phyloP scores from a whole-genome alignment of 2,113 vertebrate genomes.

The Mesembrinibis cayennensis region DNA sequence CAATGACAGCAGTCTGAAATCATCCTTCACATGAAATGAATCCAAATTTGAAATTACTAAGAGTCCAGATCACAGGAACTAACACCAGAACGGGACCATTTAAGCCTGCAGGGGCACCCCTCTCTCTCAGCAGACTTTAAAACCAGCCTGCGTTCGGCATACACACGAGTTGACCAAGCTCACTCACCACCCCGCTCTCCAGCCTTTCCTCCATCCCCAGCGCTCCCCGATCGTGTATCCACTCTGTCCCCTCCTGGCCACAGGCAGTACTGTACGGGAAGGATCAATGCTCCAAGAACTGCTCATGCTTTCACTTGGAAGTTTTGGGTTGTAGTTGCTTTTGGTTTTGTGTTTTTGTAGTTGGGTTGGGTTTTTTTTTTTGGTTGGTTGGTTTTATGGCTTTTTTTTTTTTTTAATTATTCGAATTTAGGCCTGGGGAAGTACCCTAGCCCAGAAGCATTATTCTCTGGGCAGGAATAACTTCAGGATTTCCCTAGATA shows the following conservation, averaged over 20 bases:
- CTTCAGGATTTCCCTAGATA: background rate
- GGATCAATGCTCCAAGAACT: background rate
- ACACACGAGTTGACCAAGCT: no score
- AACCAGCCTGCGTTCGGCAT: background rate
- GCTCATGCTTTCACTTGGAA: background rate
- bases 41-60: fast-evolving
- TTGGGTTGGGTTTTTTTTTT: background rate
- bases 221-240: fast-evolving
- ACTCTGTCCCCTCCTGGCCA: background rate
- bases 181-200: background rate
- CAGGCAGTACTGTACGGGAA: background rate
- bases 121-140: background rate
- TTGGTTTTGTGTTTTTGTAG: background rate
- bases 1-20: background rate
- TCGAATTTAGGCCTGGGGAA: background rate
- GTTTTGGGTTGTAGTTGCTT: background rate
- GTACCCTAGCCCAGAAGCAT: background rate
- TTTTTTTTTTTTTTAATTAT: background rate
- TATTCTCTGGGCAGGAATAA: background rate
- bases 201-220: fast-evolving
- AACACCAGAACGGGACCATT: background rate
- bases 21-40: background rate
- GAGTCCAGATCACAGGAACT: background rate
- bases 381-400: background rate
- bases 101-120: background rate